Conservation (phyloP, 2,888 invertebrate species). For the Eudemis profundana region DNA sequence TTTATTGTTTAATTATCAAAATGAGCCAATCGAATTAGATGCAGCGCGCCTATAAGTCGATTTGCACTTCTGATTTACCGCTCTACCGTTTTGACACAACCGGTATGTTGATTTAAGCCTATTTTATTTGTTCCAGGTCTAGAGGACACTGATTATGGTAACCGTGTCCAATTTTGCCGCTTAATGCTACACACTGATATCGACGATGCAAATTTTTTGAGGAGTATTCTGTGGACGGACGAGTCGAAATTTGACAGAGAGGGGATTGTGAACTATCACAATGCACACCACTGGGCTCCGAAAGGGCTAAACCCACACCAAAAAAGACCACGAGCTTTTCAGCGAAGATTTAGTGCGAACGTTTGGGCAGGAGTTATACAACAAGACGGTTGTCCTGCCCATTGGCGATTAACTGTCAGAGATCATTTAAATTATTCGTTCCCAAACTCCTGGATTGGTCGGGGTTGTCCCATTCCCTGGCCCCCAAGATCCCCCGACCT, state of each 20-base stretch:
- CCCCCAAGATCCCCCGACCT: too few relatives aligned
- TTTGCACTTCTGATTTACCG: too few relatives aligned
- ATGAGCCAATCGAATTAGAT: too few relatives aligned
- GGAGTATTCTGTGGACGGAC: slow-evolving; percentile 44
- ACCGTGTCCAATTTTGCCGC: slow-evolving; percentile 43
- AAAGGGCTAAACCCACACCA: slow-evolving; percentile 26
- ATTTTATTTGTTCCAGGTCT: slow-evolving; percentile 12
- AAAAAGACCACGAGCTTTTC: slow-evolving; percentile 27
- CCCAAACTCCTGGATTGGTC: too few relatives aligned
- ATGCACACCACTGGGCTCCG: slow-evolving; percentile 40
- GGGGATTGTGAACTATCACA: slow-evolving; percentile 40
- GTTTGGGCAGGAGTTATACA: too few relatives aligned
- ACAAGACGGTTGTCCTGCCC: too few relatives aligned
- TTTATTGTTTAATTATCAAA: too few relatives aligned
- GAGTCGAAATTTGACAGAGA: slow-evolving; percentile 39
- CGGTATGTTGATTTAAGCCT: neutral
- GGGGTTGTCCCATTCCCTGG: too few relatives aligned
- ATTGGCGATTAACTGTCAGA: too few relatives aligned
- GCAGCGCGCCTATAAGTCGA: too few relatives aligned
- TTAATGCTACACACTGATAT: slow-evolving; percentile 43
- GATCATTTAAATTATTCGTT: too few relatives aligned
- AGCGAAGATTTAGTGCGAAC: slow-evolving; percentile 21
- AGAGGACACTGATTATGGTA: slow-evolving; percentile 27
- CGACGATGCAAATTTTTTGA: slow-evolving; percentile 41
- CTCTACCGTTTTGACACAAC: neutral